Percentiles rank a stretch among this genome's conserved stretches.
These are phyloP conservation scores for Thalpophila matura DNA, from an alignment of 2,888 invertebrate species.

Conservation along the genomic window DNA sequence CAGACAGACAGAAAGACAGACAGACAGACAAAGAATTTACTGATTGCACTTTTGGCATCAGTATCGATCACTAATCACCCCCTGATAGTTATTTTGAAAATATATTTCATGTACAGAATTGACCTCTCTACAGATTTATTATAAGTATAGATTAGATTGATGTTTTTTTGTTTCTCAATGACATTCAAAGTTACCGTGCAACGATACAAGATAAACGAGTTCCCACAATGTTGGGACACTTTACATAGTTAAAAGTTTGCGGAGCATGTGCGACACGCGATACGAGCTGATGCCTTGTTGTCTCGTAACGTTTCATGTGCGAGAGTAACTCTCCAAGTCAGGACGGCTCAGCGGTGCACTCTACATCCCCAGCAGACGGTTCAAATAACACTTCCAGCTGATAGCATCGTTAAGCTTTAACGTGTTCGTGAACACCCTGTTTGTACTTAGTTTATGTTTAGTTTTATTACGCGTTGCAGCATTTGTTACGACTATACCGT, in stretches of 20 bases:
- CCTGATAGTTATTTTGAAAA: too few relatives aligned
- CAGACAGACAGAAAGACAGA: too few relatives aligned
- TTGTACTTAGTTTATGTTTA: slow-evolving; percentile 77
- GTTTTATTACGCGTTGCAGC: slow-evolving; percentile 72
- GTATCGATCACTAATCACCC: too few relatives aligned
- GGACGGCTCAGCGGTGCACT: slow-evolving; percentile 65
- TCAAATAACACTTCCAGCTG: slow-evolving; percentile 77
- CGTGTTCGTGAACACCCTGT: slow-evolving; percentile 75
- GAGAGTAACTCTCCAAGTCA: slow-evolving; percentile 57
- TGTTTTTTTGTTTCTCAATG: not conserved
- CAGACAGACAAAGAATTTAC: too few relatives aligned
- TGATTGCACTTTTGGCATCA: too few relatives aligned
- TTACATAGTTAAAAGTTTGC: slow-evolving; percentile 39
- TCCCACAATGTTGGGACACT: slow-evolving; percentile 12
- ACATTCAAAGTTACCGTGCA: slow-evolving; percentile 8
- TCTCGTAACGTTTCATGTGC: slow-evolving; percentile 45
- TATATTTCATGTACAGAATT: too few relatives aligned
- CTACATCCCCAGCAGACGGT: slow-evolving; percentile 67
- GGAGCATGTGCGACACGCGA: slow-evolving; percentile 33
- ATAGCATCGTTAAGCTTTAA: slow-evolving; percentile 77
- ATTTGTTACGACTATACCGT: slow-evolving; percentile 64
- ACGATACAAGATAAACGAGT: slow-evolving; percentile 34
- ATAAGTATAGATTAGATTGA: too few relatives aligned
- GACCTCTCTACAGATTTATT: too few relatives aligned
- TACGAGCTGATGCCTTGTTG: slow-evolving; percentile 42